Percentiles rank a stretch among this genome's conserved stretches.
Conservation (phyloP, 2,888 invertebrate species). For the Caenorhabditis macrosperma region DNA sequence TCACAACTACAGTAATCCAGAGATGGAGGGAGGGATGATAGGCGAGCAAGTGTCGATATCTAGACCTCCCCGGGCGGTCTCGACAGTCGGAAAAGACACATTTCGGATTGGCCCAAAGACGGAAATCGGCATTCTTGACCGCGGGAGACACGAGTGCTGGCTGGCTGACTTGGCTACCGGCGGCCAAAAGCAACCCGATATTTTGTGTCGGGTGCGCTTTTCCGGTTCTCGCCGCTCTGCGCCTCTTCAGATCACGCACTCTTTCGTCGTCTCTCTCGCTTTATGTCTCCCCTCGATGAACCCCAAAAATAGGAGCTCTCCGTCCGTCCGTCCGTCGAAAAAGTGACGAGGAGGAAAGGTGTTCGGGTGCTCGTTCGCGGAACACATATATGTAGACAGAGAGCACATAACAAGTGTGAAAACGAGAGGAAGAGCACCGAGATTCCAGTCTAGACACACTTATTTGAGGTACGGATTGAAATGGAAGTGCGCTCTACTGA, state of each 20-base stretch:
- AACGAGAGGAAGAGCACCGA: not conserved
- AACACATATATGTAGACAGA: not conserved
- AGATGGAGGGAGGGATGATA: no score
- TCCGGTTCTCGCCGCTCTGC: conserved; percentile 32
- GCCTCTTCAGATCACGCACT: conserved; percentile 15
- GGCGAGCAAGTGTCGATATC: not conserved
- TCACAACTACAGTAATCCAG: no score
- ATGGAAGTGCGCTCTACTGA: not conserved
- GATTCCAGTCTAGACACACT: not conserved
- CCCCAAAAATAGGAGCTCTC: conserved; percentile 42
- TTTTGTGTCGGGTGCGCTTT: conserved; percentile 44
- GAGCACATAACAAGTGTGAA: conserved; percentile 11
- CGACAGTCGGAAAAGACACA: conserved; percentile 9
- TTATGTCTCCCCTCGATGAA: not conserved
- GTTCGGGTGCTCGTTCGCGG: not conserved
- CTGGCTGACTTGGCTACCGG: conserved; percentile 5
- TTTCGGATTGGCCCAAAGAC: conserved; percentile 23
- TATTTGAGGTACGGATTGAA: conserved; percentile 1
- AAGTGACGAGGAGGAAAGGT: conserved; percentile 35
- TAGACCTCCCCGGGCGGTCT: conserved; percentile 16
- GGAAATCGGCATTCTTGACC: conserved; percentile 46
- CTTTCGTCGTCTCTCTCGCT: not conserved
- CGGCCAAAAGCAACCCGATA: conserved; percentile 42
- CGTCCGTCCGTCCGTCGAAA: no score
- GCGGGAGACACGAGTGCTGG: conserved; percentile 24